Percentiles rank a stretch among this genome's conserved stretches.
These are phyloP conservation scores for Prionailurus bengalensis DNA, from an alignment of 2,113 vertebrate species.

Conservation along the genomic window DNA sequence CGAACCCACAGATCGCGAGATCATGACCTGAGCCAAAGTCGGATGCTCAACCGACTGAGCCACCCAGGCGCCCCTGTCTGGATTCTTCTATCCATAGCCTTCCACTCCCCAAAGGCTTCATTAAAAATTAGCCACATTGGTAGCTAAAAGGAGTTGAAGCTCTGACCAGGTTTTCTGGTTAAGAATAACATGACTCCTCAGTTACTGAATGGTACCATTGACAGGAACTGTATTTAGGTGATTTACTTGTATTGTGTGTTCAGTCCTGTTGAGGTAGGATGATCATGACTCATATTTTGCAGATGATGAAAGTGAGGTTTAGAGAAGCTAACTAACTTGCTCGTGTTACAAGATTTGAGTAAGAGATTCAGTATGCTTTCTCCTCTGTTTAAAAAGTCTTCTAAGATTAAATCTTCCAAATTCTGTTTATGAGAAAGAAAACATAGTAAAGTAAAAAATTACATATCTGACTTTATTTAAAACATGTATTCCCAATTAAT, in stretches of 20 bases:
- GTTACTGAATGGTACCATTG: background rate
- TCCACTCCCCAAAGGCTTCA: background rate
- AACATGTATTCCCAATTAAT: background rate
- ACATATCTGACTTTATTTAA: background rate
- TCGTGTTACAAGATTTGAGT: background rate
- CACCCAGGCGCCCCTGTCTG: background rate
- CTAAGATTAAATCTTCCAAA: background rate
- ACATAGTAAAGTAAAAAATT: background rate
- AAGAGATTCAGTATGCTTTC: background rate
- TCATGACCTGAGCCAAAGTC: too few species aligned
- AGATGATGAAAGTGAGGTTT: background rate
- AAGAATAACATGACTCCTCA: background rate
- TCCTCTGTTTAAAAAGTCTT: constrained; percentile 4
- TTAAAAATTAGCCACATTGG: background rate
- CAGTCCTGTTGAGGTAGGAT: background rate
- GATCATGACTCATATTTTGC: constrained; percentile 1
- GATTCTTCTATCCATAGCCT: constrained; percentile 2
- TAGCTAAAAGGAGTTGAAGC: background rate
- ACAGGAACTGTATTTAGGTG: background rate
- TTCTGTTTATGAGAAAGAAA: background rate
- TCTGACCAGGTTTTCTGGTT: constrained; percentile 20
- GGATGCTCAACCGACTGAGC: too few species aligned
- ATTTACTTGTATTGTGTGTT: background rate
- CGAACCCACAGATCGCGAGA: too few species aligned
- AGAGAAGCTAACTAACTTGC: background rate